A percentile compares a stretch with the other conserved stretches of the same genome.
Evolutionary conservation across 2,113 vertebrate species (phyloP).

Genomic region (Perccottus glenii): DNA sequence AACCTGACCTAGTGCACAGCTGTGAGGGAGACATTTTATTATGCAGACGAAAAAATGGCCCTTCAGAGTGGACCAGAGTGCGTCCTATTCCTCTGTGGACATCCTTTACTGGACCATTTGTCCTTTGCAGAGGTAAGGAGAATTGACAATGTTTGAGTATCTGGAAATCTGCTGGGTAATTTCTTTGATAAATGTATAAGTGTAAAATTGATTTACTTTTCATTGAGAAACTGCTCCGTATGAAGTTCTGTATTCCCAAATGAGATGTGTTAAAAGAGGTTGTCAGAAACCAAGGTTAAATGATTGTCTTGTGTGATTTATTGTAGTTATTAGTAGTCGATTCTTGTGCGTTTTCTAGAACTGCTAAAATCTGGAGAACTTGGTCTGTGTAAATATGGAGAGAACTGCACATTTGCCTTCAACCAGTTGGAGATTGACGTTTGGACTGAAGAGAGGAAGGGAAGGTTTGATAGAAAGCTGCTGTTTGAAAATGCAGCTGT

Average conservation of each 20-base stretch:
- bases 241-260: no score
- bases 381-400: constrained; percentile 89
- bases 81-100: constrained; percentile 84
- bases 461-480: constrained; percentile 85
- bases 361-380: constrained; percentile 80
- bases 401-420: constrained; percentile 95
- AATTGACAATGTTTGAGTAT: not conserved
- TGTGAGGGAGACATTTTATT: constrained; percentile 88
- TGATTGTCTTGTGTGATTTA: no score
- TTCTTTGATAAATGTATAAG: no score
- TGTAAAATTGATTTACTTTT: no score
- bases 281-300: no score
- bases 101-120: constrained; percentile 87
- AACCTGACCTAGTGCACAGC: constrained; percentile 86
- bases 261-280: no score
- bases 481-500: constrained; percentile 84
- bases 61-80: constrained; percentile 87
- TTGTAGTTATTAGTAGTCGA: not conserved
- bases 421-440: constrained; percentile 97
- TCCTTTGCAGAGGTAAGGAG: constrained; percentile 88
- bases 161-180: no score
- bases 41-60: constrained; percentile 77
- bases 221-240: no score
- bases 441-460: constrained; percentile 93
- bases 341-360: constrained; percentile 74